Conservation (phyloP, 1,140 invertebrate species). For the Acyrthosiphon pisum region DNA sequence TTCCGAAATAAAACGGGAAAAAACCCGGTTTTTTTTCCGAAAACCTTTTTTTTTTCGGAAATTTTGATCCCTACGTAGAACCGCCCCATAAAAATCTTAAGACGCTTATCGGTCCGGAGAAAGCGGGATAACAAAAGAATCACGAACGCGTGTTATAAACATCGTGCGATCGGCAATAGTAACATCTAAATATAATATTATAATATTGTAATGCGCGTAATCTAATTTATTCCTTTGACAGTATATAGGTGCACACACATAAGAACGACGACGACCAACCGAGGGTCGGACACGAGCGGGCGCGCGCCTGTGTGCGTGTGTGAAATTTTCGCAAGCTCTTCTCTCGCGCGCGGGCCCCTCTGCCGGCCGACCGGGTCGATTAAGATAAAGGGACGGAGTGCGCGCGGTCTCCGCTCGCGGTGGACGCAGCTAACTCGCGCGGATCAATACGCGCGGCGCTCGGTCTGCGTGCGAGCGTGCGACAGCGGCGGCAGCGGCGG, state of each 20-base stretch:
- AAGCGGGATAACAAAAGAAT: no score
- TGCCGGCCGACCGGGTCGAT: constrained; percentile 34
- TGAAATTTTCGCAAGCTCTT: constrained; percentile 21
- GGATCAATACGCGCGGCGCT: constrained; percentile 36
- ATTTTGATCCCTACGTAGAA: no score
- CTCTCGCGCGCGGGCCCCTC: not conserved
- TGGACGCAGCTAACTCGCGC: not conserved
- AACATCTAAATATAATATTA: no score
- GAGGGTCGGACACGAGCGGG: not conserved
- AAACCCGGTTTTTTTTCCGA: no score
- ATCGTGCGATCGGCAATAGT: no score
- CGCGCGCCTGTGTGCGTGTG: not conserved
- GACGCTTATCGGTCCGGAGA: no score
- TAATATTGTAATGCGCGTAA: not conserved
- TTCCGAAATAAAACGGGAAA: no score
- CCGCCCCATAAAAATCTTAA: no score
- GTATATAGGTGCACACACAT: not conserved
- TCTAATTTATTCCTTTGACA: not conserved
- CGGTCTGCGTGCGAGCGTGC: not conserved
- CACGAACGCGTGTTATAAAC: no score
- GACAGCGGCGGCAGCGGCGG: not conserved
- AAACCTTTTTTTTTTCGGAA: no score
- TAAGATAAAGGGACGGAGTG: not conserved
- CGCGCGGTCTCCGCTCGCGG: constrained; percentile 23
- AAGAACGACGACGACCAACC: not conserved